Conservation (phyloP, 2,113 vertebrate species). For the Leuciscus idus region DNA sequence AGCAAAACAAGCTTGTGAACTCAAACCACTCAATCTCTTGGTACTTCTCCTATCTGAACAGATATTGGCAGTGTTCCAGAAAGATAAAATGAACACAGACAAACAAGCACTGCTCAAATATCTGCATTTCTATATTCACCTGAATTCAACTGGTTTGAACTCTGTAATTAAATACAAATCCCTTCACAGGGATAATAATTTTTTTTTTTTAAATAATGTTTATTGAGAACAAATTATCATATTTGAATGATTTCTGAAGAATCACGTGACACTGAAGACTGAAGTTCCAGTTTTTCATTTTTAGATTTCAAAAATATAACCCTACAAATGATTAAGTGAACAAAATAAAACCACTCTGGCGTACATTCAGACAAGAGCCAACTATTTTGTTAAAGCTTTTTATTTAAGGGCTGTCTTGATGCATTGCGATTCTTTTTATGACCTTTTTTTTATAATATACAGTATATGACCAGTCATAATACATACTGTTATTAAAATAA, state of each 20-base stretch:
- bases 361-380: background rate
- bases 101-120: background rate
- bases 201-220: too few species aligned
- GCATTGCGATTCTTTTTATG: background rate
- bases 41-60: background rate
- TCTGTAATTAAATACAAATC: background rate
- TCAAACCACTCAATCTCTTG: background rate
- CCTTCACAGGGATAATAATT: background rate
- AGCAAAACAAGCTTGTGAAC: constrained; percentile 3
- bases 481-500: background rate
- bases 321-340: background rate
- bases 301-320: background rate
- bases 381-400: background rate
- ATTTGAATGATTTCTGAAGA: background rate
- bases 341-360: background rate
- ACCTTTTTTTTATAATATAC: background rate
- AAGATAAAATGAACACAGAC: background rate
- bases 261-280: background rate
- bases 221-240: background rate
- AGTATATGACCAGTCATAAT: background rate
- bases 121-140: background rate
- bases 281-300: background rate
- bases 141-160: background rate
- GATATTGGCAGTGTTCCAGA: background rate
- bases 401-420: background rate